Conservation (phyloP, 2,888 invertebrate species). For the Orthosia incerta region DNA sequence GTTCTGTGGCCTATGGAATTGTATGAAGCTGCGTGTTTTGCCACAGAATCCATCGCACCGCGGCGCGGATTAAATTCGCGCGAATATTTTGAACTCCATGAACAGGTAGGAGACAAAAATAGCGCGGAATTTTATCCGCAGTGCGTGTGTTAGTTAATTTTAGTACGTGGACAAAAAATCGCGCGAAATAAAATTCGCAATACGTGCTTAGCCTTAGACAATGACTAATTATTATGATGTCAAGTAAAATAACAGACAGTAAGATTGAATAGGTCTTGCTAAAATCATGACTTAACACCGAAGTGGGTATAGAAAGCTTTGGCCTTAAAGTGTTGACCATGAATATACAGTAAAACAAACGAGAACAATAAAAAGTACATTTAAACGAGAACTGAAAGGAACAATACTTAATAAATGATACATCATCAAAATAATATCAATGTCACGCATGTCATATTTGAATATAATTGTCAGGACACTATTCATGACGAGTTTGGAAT, state of each 20-base stretch:
- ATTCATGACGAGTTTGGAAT: constrained; percentile 42
- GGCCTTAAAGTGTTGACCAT: not conserved
- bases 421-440: constrained; percentile 59
- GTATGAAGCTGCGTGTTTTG: too few species aligned
- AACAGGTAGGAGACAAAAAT: too few species aligned
- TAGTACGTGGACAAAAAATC: too few species aligned
- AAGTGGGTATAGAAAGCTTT: constrained; percentile 24
- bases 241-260: not conserved
- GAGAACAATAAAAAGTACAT: constrained; percentile 25
- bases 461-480: constrained; percentile 62
- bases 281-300: not conserved
- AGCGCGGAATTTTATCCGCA: too few species aligned
- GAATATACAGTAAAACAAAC: constrained; percentile 6
- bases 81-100: too few species aligned
- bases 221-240: constrained; percentile 32
- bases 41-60: too few species aligned
- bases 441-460: constrained; percentile 63
- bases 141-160: too few species aligned
- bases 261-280: not conserved
- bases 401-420: constrained; percentile 57
- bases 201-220: too few species aligned
- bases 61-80: too few species aligned
- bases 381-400: constrained; percentile 20
- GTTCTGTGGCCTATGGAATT: too few species aligned
- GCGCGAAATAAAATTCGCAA: too few species aligned